A percentile compares a stretch with the other conserved stretches of the same genome.
Evolutionary conservation across 1,140 invertebrate species (phyloP).

Genomic region (Araneus ventricosus): DNA sequence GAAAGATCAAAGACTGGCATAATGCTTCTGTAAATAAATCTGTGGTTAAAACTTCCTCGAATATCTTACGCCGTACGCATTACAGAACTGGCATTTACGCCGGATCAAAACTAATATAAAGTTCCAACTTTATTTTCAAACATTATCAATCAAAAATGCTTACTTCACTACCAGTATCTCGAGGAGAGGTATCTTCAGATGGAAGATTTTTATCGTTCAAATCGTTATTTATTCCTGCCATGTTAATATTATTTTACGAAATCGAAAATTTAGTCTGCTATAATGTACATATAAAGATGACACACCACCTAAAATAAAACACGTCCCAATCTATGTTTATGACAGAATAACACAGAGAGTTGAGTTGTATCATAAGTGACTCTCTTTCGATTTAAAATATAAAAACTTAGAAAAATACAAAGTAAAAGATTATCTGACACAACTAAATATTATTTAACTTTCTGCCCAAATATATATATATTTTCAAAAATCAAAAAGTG

Average conservation of each 20-base stretch:
- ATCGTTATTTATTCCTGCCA: background rate
- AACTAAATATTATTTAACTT: background rate
- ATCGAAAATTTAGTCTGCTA: background rate
- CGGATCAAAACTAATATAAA: background rate
- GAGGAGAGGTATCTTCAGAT: background rate
- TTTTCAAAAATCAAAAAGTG: background rate
- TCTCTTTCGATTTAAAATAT: background rate
- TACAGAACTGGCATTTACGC: background rate
- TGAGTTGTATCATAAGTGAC: background rate
- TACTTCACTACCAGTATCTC: conserved; percentile 5
- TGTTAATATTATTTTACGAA: background rate
- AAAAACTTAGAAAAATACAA: background rate
- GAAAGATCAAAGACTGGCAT: no score
- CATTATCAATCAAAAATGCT: background rate
- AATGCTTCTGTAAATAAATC: no score
- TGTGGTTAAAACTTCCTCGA: background rate
- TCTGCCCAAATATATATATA: background rate
- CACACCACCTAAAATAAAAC: conserved; percentile 33
- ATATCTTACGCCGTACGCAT: background rate
- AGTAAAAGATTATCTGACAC: background rate
- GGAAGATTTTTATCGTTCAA: background rate
- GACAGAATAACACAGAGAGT: background rate
- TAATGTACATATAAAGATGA: background rate
- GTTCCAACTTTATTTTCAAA: background rate
- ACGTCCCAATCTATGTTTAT: background rate